Base-by-base conservation (phyloP, 2,888 invertebrate genomes). In the Hydriomena furcata region DNA sequence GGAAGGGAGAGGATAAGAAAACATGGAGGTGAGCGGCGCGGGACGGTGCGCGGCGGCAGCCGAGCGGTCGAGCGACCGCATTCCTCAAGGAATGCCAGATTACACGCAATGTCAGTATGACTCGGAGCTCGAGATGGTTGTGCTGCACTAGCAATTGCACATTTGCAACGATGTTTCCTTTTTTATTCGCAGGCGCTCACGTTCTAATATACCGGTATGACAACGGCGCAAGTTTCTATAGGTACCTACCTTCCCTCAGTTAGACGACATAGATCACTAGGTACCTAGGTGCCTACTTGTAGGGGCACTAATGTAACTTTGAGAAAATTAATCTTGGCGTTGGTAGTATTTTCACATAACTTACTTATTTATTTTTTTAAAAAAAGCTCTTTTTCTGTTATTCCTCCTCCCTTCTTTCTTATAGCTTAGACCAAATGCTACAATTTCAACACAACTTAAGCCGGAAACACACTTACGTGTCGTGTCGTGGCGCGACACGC, bases 21-120 rank as follows among this genome's bases (percentile, higher is more conserved):
- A 84, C 76, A 83, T 78, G 82, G 81, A 80, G 81, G 84, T 74
- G 79, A 82, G 82, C 73, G 82, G 76, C 67, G 82, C 78, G 79
- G 76, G 73, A 76, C 60, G 73, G 72, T 71, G 76, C 72, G 73
- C 76, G 71, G 73, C 73, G 76, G 84, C 17, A 4, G 86, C 75
- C 76, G 74, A 65, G 73, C 73, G 81, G 82, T 71, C 77, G 77
- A 65, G 73, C 88, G 89, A 85, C 89, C 88, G 87, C 90, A 89
- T 90, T 90, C 89, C 89, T 80, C 82, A 80, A 79, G 86, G 82
- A 82, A 85, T 89, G 84, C 84, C 85, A 84, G 88, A 86, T 82
- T 82, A 79, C 79, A 88, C 77, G 86, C 89, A 88, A 88, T 89
- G 89, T 89, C 88, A 89, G 85, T 87, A 82, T 82, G 82, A 81